Evolutionary conservation across 2,797 vertebrate genomes (phyloP).

Genomic region (Lithobates sylvaticus): DNA sequence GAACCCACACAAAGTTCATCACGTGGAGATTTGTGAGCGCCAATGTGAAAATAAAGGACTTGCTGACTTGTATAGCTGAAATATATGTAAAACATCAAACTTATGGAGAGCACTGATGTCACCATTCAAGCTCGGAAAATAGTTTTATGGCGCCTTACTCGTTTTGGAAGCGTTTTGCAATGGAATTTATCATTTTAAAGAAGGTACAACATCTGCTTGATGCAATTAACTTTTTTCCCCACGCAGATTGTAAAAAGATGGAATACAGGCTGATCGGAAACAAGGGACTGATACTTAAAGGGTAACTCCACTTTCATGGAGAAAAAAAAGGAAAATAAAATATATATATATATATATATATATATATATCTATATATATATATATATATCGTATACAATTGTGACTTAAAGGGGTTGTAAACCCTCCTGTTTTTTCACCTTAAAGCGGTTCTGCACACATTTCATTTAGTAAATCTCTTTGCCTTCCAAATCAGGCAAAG

Average conservation of each 20-base stretch:
- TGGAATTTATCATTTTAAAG: background rate
- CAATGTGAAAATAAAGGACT: background rate
- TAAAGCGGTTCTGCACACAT: too few relatives aligned
- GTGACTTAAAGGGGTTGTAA: too few relatives aligned
- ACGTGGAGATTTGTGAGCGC: background rate
- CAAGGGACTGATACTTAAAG: background rate
- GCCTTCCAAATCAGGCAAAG: too few relatives aligned
- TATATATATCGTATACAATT: too few relatives aligned
- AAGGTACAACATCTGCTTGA: background rate
- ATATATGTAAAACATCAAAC: background rate
- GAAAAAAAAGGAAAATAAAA: too few relatives aligned
- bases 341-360: too few relatives aligned
- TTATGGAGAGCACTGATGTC: background rate
- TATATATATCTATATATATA: too few relatives aligned
- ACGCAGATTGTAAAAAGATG: background rate
- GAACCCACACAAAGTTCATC: constrained; percentile 13
- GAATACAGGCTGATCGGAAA: too few relatives aligned
- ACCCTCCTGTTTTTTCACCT: too few relatives aligned
- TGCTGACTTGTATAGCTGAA: background rate
- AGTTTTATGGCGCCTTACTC: background rate
- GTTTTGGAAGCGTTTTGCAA: background rate
- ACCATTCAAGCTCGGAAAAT: background rate
- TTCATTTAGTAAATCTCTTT: too few relatives aligned
- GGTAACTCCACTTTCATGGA: too few relatives aligned
- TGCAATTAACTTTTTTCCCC: too few relatives aligned